phyloP scores from a whole-genome alignment of 2,888 invertebrate genomes.

The Eupithecia centaureata region DNA sequence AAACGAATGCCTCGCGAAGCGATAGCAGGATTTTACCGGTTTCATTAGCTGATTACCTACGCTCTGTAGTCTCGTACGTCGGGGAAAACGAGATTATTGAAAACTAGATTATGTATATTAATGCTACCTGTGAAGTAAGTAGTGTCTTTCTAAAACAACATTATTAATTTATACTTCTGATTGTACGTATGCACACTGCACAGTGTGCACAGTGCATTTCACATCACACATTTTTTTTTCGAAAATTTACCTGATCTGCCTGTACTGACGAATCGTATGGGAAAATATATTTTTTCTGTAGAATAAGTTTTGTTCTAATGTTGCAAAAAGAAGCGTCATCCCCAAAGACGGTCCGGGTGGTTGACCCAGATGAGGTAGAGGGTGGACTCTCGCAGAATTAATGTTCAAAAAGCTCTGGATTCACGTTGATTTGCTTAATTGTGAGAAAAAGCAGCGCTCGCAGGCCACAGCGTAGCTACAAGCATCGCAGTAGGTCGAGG shows the following conservation, averaged over 20 bases:
- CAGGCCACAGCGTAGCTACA: slow-evolving; percentile 15
- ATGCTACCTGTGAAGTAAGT: neutral
- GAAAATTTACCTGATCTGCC: neutral
- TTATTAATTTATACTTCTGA: no score
- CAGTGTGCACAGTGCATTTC: no score
- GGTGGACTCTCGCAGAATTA: neutral
- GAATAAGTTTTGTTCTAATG: neutral
- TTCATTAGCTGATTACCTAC: neutral
- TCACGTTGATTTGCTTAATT: slow-evolving; percentile 16
- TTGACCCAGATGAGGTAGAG: neutral
- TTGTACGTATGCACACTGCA: no score
- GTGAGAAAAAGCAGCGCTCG: slow-evolving; percentile 16
- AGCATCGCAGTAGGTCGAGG: slow-evolving; percentile 9
- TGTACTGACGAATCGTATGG: neutral
- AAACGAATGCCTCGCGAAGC: neutral
- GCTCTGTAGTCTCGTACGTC: neutral
- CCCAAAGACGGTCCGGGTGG: neutral
- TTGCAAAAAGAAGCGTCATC: neutral
- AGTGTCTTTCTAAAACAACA: no score
- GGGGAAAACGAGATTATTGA: no score
- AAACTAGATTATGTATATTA: neutral
- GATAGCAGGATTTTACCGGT: neutral
- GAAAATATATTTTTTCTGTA: no score
- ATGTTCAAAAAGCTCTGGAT: neutral
- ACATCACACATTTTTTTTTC: neutral